Conservation (phyloP, 92 coral and sea anemone species). For the Parazoanthus swiftii region DNA sequence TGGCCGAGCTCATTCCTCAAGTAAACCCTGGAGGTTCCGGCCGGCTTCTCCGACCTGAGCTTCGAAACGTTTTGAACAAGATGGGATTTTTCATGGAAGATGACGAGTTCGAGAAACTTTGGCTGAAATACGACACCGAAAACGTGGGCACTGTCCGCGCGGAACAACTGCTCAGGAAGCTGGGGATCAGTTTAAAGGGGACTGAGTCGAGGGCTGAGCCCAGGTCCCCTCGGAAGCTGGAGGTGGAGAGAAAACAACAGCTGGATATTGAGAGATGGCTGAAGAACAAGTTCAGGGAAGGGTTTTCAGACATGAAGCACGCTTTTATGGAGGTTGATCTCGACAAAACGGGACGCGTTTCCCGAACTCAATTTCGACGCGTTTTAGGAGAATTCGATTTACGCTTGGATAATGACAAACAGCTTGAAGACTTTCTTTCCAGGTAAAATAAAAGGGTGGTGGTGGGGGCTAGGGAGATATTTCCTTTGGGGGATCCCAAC, state of each 20-base stretch:
- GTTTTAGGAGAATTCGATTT: slow-evolving; percentile 88
- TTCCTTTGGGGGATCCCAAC: no score
- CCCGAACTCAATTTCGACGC: slow-evolving; percentile 74
- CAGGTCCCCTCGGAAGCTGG: slow-evolving; percentile 86
- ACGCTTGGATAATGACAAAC: slow-evolving; percentile 77
- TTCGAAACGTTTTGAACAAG: slow-evolving; percentile 91
- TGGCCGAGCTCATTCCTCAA: slow-evolving; percentile 94
- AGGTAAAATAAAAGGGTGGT: slow-evolving; percentile 54
- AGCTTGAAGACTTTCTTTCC: slow-evolving; percentile 91
- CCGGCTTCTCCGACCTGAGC: slow-evolving; percentile 89
- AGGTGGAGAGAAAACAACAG: slow-evolving; percentile 78
- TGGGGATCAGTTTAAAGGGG: slow-evolving; percentile 80
- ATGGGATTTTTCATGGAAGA: slow-evolving; percentile 98
- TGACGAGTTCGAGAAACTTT: slow-evolving; percentile 94
- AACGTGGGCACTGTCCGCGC: slow-evolving; percentile 93
- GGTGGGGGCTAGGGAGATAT: neutral
- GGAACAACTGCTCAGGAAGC: slow-evolving; percentile 79
- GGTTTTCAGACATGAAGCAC: slow-evolving; percentile 98
- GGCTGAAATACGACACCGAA: slow-evolving; percentile 96
- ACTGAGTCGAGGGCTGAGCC: slow-evolving; percentile 58
- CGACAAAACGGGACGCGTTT: slow-evolving; percentile 92
- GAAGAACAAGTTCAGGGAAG: slow-evolving; percentile 89
- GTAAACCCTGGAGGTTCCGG: slow-evolving; percentile 97
- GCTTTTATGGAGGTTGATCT: slow-evolving; percentile 95
- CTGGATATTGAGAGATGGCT: slow-evolving; percentile 93